These are phyloP conservation scores for Taurulus bubalis DNA, from an alignment of 2,113 vertebrate species.

Conservation along the genomic window DNA sequence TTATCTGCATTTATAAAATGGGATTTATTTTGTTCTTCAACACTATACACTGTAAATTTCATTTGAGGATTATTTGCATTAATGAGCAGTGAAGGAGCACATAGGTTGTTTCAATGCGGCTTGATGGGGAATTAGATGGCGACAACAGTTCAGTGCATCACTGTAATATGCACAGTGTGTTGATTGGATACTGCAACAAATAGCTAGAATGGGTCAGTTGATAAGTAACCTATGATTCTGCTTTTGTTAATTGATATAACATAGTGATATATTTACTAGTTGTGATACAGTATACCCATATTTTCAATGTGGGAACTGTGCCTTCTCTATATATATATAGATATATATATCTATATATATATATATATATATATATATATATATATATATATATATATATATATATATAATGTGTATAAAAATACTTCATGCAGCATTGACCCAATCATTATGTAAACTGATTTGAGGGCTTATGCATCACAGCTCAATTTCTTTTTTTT, in stretches of 20 bases:
- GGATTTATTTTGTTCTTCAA: slow-evolving; percentile 42
- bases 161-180: slow-evolving; percentile 31
- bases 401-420: too few species aligned
- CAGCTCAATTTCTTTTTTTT: slow-evolving; percentile 46
- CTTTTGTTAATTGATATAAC: slow-evolving; percentile 57
- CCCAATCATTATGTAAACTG: slow-evolving; percentile 47
- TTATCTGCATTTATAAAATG: slow-evolving; percentile 59
- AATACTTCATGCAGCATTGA: slow-evolving; percentile 24
- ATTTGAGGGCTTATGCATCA: slow-evolving; percentile 47
- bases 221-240: slow-evolving; percentile 42
- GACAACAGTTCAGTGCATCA: slow-evolving; percentile 26
- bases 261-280: slow-evolving; percentile 54
- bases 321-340: too few species aligned
- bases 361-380: slow-evolving; percentile 11
- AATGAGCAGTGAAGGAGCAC: slow-evolving; percentile 41
- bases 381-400: too few species aligned
- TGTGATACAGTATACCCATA: slow-evolving; percentile 71
- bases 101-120: slow-evolving; percentile 11
- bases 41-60: slow-evolving; percentile 58
- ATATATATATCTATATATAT: too few species aligned
- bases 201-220: slow-evolving; percentile 30
- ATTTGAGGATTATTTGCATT: slow-evolving; percentile 50
- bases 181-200: slow-evolving; percentile 23
- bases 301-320: slow-evolving; percentile 76
- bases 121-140: not conserved